A percentile compares a stretch with the other conserved stretches of the same genome.
phyloP scores from a whole-genome alignment of 2,797 vertebrate species.

The Adrianichthys oophorus region DNA sequence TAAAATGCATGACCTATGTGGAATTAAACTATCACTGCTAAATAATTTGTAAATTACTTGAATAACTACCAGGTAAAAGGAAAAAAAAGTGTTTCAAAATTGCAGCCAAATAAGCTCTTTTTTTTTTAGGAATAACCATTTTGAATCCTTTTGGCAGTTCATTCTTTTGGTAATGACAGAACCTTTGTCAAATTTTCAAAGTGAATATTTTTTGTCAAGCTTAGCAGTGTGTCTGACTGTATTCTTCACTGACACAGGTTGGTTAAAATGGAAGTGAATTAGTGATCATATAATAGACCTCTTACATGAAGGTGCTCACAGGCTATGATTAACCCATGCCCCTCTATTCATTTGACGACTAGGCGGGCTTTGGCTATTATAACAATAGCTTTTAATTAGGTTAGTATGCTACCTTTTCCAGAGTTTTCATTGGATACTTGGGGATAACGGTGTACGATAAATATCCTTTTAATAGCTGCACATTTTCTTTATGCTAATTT shows the following conservation, averaged over 20 bases:
- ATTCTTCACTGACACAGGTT: slow-evolving; percentile 79
- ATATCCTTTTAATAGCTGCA: slow-evolving; percentile 50
- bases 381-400: slow-evolving; percentile 78
- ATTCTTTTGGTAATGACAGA: slow-evolving; percentile 28
- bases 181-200: slow-evolving; percentile 23
- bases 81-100: slow-evolving; percentile 28
- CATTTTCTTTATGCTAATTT: slow-evolving; percentile 58
- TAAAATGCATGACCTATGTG: slow-evolving; percentile 40
- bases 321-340: slow-evolving; percentile 82
- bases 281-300: slow-evolving; percentile 73
- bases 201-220: slow-evolving; percentile 44
- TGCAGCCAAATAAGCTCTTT: slow-evolving; percentile 58
- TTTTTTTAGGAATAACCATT: slow-evolving; percentile 40
- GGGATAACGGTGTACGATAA: slow-evolving; percentile 60
- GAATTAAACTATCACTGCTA: slow-evolving; percentile 38
- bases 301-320: slow-evolving; percentile 76
- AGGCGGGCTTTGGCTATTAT: slow-evolving; percentile 72
- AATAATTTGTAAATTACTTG: no score
- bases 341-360: slow-evolving; percentile 72
- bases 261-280: slow-evolving; percentile 73
- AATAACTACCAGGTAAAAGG: background rate
- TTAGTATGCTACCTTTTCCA: slow-evolving; percentile 71
- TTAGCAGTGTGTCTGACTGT: slow-evolving; percentile 30
- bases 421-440: slow-evolving; percentile 58
- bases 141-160: slow-evolving; percentile 36